Base-by-base conservation (phyloP, 1,140 invertebrate species). In the Bombus pascuorum region DNA sequence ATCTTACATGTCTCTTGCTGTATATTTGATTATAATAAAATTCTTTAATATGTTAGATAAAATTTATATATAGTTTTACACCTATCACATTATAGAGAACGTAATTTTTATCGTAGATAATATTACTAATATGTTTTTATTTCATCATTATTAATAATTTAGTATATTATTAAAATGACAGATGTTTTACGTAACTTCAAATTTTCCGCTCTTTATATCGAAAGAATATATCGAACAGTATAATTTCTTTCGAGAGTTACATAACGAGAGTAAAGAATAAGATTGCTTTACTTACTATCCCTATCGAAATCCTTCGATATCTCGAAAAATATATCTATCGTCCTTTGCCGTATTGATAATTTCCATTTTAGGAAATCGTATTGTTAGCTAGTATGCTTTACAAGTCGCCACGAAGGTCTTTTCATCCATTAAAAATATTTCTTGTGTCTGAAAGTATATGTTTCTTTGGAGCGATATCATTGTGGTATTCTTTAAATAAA, bases 291-390 rank as follows among this genome's bases (percentile, higher is more conserved):
- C 47, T 77, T 66, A 53, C 47, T 53, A 37, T 76, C 59, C 70
- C 57, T 53, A 68, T 72, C 73, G 72, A 65, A 62, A n/a, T 82
- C 34, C 86, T 68, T 86, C 77, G 81, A 87, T 81, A 62, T 73
- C 80, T 89, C 81, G 72, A 84, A 71, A 85, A 42, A 42, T 83
- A 76, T 79, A 68, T 77, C 68, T 79, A 68, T 77, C 68, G 37
- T 91, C 75, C 87, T 57, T 47, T 86, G 59, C 72, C 76, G 90
- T 93, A 92, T 93, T 91, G 85, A 94, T 94, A 92, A 95, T 95
- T 93, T 94, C 94, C 95, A 94, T 93, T 93, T 95, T 94, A 93
- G 94, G 94, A 92, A 93, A 94, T 94, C 91, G 47, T 82, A 83
- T 86, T 79, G 66, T 71, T 81, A 53, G 37, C 73, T 93, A 94